phyloP scores from a whole-genome alignment of 2,797 vertebrate species.

The Rhinoraja longicauda region DNA sequence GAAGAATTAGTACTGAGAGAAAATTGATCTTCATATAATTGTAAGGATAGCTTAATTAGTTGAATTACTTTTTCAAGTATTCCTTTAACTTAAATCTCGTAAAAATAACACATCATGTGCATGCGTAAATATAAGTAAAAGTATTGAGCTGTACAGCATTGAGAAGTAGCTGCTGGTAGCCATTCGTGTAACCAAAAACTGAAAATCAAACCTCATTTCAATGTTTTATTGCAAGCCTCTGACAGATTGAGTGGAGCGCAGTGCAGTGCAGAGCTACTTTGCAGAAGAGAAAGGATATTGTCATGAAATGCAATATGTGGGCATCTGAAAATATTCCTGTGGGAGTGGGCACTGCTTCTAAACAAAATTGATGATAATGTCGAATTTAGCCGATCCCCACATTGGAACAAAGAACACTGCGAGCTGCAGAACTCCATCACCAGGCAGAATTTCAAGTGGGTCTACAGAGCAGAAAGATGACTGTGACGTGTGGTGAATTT shows the following conservation, averaged over 20 bases:
- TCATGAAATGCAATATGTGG: not conserved
- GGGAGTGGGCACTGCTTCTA: not conserved
- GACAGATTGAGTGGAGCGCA: not conserved
- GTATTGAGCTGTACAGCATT: not conserved
- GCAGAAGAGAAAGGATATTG: constrained; percentile 8
- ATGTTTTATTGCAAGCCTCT: constrained; percentile 16
- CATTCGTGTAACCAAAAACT: not conserved
- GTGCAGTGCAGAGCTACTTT: not conserved
- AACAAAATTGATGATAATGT: constrained; percentile 3
- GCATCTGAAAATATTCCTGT: constrained; percentile 8
- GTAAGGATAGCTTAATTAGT: not conserved
- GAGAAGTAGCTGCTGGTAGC: not conserved
- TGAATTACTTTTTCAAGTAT: not conserved
- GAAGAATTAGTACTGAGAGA: not conserved
- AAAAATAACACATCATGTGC: not conserved
- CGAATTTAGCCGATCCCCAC: constrained; percentile 9
- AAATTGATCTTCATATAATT: not conserved
- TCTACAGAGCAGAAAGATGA: not conserved
- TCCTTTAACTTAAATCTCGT: not conserved
- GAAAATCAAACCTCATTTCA: not conserved
- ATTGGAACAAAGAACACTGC: not conserved
- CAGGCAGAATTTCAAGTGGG: not conserved
- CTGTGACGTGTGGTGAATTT: not conserved
- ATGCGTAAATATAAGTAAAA: not conserved
- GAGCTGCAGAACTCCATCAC: not conserved